These are phyloP conservation scores for Campoplex nolae DNA, from an alignment of 2,888 invertebrate species.

Conservation along the genomic window DNA sequence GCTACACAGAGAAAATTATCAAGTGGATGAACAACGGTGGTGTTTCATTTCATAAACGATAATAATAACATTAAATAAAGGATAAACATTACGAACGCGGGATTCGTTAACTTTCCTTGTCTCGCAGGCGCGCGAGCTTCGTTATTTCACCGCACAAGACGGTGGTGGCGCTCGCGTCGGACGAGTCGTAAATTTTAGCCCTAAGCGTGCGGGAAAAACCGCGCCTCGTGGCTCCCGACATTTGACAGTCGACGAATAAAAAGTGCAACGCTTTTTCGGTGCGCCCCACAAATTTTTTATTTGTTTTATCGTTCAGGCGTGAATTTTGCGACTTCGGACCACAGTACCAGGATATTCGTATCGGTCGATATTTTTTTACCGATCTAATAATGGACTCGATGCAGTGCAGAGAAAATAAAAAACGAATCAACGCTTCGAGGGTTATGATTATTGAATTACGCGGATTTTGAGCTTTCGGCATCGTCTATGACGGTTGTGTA, in stretches of 20 bases:
- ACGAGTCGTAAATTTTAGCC: constrained; percentile 1
- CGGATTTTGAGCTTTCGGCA: neutral
- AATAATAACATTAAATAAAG: neutral
- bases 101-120: constrained; percentile 13
- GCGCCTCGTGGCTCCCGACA: constrained; percentile 51
- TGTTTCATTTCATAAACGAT: constrained; percentile 11
- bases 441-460: neutral
- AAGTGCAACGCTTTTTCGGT: neutral
- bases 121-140: constrained; percentile 29
- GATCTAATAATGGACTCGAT: neutral
- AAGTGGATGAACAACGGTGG: constrained; percentile 1
- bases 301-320: neutral
- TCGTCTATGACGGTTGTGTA: neutral
- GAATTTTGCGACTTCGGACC: neutral
- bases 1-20: neutral
- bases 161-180: constrained; percentile 21
- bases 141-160: constrained; percentile 29
- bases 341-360: neutral
- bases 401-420: constrained; percentile 3
- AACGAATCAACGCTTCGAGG: neutral
- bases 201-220: constrained; percentile 47
- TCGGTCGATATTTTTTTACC: neutral
- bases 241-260: constrained; percentile 30
- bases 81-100: neutral
- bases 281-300: neutral